Evolutionary conservation across 2,797 vertebrate genomes (phyloP), one percentile per base, ranked within the genome.

Genomic region (Allobates femoralis): DNA sequence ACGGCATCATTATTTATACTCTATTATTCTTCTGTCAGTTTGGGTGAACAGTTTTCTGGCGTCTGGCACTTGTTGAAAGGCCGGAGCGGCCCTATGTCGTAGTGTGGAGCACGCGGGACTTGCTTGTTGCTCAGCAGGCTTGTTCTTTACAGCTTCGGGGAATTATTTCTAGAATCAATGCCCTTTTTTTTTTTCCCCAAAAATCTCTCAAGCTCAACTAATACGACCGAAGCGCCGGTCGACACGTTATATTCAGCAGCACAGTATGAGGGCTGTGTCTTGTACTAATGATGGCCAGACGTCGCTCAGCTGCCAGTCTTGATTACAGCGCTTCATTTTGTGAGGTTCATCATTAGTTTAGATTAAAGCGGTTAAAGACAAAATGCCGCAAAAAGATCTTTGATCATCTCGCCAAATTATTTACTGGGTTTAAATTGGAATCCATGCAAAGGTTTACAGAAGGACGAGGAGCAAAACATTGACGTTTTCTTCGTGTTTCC

Each of bases 181-280:
- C 56, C 51, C 71, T 34, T 84, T 76, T 18, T 60, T 84, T 76
- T 16, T 60, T 84, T 32, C 26, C 7, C 19, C 26, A 51, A 23
- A 84, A 84, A 64, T 51, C 71, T 18, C 58, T 76, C 26, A 76
- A 64, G 55, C 82, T 64, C 37, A 46, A 58, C 26, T 84, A 84
- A 84, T 66, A 21, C 23, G 69, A 32, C 28, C 30, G 28, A 50
- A 62, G 21, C 28, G 21, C 58, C 41, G 10, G 53, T 64, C 62
- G 76, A 76, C 37, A 62, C 11, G 34, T n/a, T 34, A 28, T 3
- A 76, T 74, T 34, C 82, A 64, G 16, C 21, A 51, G 51, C 56
- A 64, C 71, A 76, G 82, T 53, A 23, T 62, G 82, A 62, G 58
- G 56, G 51, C 69, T 28, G 75, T 32, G 26, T 75, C 11, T 46